Conservation (phyloP, 2,888 invertebrate species). For the Rhopalosiphum nymphaeae region DNA sequence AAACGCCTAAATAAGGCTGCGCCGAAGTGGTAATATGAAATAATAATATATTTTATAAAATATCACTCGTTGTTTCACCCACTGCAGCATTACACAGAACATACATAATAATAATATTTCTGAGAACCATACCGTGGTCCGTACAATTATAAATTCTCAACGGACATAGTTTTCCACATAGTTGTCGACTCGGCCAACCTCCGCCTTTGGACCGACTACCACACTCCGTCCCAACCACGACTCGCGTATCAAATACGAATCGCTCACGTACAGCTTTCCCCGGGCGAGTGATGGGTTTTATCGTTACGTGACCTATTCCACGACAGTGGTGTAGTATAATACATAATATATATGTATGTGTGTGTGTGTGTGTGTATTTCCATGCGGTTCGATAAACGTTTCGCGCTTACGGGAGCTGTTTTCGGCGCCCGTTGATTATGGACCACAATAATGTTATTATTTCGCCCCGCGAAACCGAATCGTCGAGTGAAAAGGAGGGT, state of each 20-base stretch:
- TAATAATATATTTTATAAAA: background rate
- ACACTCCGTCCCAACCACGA: background rate
- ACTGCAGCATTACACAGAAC: background rate
- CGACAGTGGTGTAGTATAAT: background rate
- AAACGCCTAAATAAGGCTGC: background rate
- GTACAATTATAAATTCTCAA: background rate
- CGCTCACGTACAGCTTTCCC: constrained; percentile 27
- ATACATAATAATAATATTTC: background rate
- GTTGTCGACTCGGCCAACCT: background rate
- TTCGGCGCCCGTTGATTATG: background rate
- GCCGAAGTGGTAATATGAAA: background rate
- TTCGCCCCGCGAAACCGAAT: background rate
- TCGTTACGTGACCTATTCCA: constrained; percentile 16
- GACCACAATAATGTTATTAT: background rate
- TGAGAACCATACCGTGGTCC: background rate
- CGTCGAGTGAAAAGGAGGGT: background rate
- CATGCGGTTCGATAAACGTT: background rate
- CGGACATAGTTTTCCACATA: background rate
- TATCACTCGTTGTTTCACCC: background rate
- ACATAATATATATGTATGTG: background rate
- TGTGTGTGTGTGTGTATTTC: background rate
- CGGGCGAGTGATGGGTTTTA: constrained; percentile 13
- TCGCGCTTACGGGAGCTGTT: constrained; percentile 2
- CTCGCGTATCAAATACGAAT: background rate
- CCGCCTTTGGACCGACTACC: background rate